phyloP scores from a whole-genome alignment of 2,113 vertebrate species.

The Podocnemis expansa region DNA sequence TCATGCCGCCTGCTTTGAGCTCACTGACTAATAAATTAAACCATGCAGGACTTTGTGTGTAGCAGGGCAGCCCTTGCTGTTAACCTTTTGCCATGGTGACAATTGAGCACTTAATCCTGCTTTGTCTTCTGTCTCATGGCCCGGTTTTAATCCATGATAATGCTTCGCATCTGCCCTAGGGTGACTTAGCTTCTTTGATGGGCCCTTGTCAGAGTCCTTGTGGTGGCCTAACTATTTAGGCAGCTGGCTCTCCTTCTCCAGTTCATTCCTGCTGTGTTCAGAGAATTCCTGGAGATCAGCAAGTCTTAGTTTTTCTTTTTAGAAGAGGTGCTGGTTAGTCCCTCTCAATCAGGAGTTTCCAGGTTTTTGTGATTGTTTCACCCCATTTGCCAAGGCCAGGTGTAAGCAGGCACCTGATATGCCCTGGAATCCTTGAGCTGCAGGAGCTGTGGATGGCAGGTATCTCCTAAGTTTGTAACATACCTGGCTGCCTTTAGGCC shows the following conservation, averaged over 20 bases:
- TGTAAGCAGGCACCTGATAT: not conserved
- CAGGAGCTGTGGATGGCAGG: not conserved
- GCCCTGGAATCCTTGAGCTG: too few relatives aligned
- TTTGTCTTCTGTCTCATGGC: not conserved
- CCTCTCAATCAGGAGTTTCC: too few relatives aligned
- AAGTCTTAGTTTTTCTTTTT: too few relatives aligned
- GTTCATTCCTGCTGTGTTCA: too few relatives aligned
- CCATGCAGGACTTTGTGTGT: too few relatives aligned
- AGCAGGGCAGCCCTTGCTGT: not conserved
- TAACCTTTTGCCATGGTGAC: not conserved
- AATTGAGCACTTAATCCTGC: not conserved
- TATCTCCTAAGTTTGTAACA: too few relatives aligned
- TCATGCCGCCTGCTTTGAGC: not conserved
- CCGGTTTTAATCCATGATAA: not conserved
- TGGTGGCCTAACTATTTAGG: too few relatives aligned
- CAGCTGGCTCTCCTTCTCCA: not conserved
- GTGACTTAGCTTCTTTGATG: not conserved
- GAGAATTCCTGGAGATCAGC: not conserved
- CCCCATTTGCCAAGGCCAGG: not conserved
- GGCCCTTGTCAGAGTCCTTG: not conserved
- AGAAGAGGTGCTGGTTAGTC: too few relatives aligned
- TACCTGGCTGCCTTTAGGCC: not conserved
- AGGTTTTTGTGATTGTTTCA: not conserved
- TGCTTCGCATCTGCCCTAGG: too few relatives aligned
- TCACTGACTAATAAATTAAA: too few relatives aligned